phyloP scores from a whole-genome alignment of 2,113 vertebrate genomes.

The Eulemur rufifrons region DNA sequence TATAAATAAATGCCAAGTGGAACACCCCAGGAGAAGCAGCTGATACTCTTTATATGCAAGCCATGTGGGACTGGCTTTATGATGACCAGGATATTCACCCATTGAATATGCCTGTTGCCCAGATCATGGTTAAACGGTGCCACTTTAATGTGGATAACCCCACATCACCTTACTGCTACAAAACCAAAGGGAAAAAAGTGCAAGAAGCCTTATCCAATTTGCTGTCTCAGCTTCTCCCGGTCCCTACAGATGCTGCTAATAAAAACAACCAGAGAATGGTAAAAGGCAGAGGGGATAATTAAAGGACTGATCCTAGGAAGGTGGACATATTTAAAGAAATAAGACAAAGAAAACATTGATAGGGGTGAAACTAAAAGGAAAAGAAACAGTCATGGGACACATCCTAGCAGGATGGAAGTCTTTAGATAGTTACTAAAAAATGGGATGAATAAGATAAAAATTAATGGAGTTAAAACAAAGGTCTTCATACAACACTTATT shows the following conservation, averaged over 20 bases:
- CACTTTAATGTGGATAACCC: background rate
- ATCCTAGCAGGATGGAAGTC: no score
- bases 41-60: background rate
- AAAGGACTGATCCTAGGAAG: background rate
- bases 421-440: background rate
- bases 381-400: no score
- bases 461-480: background rate
- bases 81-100: background rate
- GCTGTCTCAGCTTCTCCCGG: background rate
- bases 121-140: background rate
- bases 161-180: background rate
- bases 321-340: background rate
- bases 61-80: background rate
- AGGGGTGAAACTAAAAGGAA: background rate
- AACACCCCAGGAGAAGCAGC: background rate
- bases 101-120: background rate
- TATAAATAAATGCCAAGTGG: background rate
- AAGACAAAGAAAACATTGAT: background rate
- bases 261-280: background rate
- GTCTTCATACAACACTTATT: background rate
- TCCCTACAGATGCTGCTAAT: background rate
- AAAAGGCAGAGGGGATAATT: background rate
- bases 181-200: background rate
- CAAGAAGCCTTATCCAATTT: background rate
- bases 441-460: background rate